A percentile compares a stretch with the other conserved stretches of the same genome.
These are phyloP conservation scores for Saturnia pavonia DNA, from an alignment of 2,888 invertebrate genomes.

Conservation along the genomic window DNA sequence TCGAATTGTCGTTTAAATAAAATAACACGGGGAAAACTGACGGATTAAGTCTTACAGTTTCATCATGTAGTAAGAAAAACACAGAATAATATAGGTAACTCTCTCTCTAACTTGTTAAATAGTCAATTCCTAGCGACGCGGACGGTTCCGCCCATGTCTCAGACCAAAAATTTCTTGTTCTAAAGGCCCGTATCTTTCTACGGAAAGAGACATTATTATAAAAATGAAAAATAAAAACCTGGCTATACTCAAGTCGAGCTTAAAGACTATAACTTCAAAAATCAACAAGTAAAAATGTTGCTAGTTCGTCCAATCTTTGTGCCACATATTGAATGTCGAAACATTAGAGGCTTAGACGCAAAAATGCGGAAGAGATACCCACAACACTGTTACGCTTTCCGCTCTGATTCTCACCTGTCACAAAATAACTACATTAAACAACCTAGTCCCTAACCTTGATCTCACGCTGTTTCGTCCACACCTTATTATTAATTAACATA, in stretches of 20 bases:
- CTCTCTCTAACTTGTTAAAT: too few species aligned
- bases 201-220: too few species aligned
- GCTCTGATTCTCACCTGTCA: constrained; percentile 51
- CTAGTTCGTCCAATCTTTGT: constrained; percentile 44
- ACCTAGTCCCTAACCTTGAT: constrained; percentile 42
- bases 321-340: constrained; percentile 60
- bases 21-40: background rate
- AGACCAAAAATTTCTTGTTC: too few species aligned
- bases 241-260: too few species aligned
- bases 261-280: background rate
- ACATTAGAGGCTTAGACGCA: constrained; percentile 56
- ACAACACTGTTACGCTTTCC: constrained; percentile 51
- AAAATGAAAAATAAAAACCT: too few species aligned
- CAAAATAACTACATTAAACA: constrained; percentile 35
- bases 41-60: background rate
- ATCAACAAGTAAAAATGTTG: background rate
- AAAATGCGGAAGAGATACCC: constrained; percentile 52
- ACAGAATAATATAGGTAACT: background rate
- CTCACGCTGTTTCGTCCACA: constrained; percentile 39
- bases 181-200: too few species aligned
- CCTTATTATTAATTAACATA: constrained; percentile 28
- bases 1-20: background rate
- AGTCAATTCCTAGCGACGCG: too few species aligned
- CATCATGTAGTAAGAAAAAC: background rate
- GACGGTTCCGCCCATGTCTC: too few species aligned